Evolutionary conservation across 2,797 vertebrate genomes (phyloP).

Genomic region (Gallinago solitaria): DNA sequence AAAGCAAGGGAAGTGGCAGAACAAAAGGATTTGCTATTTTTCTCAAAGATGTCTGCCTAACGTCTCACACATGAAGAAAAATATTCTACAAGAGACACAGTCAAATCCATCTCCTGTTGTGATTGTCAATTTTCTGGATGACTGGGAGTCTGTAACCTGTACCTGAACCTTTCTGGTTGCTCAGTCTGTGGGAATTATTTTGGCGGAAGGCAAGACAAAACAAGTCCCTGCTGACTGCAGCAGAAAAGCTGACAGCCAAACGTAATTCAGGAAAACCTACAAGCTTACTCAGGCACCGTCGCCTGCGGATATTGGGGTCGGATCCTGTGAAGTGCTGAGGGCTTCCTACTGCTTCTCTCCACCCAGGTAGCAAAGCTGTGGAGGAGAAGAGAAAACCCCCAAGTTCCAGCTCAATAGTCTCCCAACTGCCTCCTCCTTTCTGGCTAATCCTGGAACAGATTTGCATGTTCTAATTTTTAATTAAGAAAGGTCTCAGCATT

Average conservation of each 20-base stretch:
- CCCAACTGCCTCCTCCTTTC: background rate
- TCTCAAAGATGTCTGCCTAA: background rate
- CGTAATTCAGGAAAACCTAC: conserved; percentile 63
- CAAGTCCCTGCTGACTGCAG: conserved; percentile 62
- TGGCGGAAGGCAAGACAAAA: conserved; percentile 72
- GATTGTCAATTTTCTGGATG: conserved; percentile 65
- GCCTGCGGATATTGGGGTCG: background rate
- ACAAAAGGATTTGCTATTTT: background rate
- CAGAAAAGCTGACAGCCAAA: conserved; percentile 54
- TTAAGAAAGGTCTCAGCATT: background rate
- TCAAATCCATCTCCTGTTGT: background rate
- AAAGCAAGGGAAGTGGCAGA: background rate
- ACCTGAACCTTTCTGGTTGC: conserved; percentile 69
- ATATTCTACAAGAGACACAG: background rate
- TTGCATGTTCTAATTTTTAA: background rate
- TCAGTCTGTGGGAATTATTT: conserved; percentile 71
- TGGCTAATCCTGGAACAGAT: background rate
- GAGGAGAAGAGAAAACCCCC: background rate
- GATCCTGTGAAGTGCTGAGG: background rate
- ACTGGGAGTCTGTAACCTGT: conserved; percentile 72
- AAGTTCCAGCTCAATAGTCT: background rate
- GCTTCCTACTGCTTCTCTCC: background rate
- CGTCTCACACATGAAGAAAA: background rate
- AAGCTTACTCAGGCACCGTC: background rate
- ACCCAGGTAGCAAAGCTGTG: background rate